Evolutionary conservation across 2,797 vertebrate genomes (phyloP).

Genomic region (Parauchenoglanis ngamensis): DNA sequence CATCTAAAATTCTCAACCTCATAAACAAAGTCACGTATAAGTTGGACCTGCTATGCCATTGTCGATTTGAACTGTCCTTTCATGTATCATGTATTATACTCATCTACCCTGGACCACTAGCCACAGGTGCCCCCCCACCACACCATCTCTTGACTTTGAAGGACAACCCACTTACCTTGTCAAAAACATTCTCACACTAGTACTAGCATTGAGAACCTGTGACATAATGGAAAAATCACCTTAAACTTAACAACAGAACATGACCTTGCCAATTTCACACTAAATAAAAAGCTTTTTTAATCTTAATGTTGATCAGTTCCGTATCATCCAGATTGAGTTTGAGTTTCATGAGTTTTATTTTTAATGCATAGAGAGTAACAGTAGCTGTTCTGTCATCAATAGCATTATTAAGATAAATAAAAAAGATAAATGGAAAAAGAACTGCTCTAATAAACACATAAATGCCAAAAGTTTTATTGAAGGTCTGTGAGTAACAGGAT

Average conservation of each 20-base stretch:
- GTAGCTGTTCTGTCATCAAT: background rate
- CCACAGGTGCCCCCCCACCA: too few relatives aligned
- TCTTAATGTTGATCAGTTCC: background rate
- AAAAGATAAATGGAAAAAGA: background rate
- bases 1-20: too few relatives aligned
- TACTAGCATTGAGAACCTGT: background rate
- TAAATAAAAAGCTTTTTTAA: background rate
- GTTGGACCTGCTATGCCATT: too few relatives aligned
- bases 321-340: background rate
- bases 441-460: background rate
- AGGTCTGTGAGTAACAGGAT: too few relatives aligned
- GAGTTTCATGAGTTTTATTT: background rate
- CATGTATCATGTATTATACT: too few relatives aligned
- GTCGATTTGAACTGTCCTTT: too few relatives aligned
- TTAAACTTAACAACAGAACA: background rate
- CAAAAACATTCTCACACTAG: too few relatives aligned
- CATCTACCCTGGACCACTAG: too few relatives aligned
- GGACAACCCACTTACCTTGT: too few relatives aligned
- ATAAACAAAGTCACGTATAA: too few relatives aligned
- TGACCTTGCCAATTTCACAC: background rate
- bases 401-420: background rate
- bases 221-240: background rate
- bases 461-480: background rate
- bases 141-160: too few relatives aligned
- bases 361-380: background rate